Base-by-base conservation (phyloP, 1,140 invertebrate genomes). In the Coenobita brevimanus region DNA sequence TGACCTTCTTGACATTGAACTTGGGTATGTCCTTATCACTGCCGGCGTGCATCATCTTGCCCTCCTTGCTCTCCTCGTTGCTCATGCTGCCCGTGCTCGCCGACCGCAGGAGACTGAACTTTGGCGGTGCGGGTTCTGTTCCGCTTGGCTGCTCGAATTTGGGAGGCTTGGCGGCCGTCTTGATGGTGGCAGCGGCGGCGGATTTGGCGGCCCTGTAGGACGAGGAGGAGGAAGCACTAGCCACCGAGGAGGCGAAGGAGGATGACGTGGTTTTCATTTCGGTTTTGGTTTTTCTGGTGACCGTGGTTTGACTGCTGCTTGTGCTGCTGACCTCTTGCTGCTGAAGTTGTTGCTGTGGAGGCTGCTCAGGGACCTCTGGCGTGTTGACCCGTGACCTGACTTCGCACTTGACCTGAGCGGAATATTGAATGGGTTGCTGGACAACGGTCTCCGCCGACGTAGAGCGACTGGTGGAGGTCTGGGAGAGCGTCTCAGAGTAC, bases 21-120 rank as follows among this genome's bases (percentile, higher is more conserved):
- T 89, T 89, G 43, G 90, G 90, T n/a, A 90, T 57, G 62, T 90
- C 90, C 80, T 87, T 89, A 46, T 90, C 90, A 38, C 90, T 90
- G 21, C 83, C 87, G 24, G 84, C 88, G 41, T 84, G 79, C 30
- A 62, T 89, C 79, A 90, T 71, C 36, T 79, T 54, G 27, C n/a
- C 36, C 4, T 36, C 33, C 13, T 33, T 46, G 13, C 33, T 50
- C 1, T n/a, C 69, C 3, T 54, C 62, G 30, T 54, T 85, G 62
- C 54, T 41, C 81, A 90, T 86, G 67, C 88, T 90, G 24, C 90
- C 90, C 69, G 90, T 89, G 84, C 90, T 90, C 36, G 88, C 85
- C 62, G 87, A 89, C n/a, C 90, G 83, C 36, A 90, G 84, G 75
- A 90, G 90, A 73, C 90, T 90, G 88, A 88, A 88, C 82, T 90